These are phyloP conservation scores for Platerodrilus igneus DNA, from an alignment of 2,888 invertebrate species.

Conservation along the genomic window DNA sequence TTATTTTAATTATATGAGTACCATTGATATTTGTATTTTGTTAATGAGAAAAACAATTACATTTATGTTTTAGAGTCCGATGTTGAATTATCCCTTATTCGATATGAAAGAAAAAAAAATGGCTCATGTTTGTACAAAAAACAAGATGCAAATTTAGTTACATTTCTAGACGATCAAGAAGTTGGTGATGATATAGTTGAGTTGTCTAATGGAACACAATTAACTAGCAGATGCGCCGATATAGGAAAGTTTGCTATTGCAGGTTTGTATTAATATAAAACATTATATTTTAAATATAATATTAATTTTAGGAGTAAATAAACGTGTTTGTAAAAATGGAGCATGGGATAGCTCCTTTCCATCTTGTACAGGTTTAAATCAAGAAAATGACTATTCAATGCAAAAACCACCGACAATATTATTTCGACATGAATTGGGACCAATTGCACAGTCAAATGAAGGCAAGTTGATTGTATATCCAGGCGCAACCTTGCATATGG, in stretches of 20 bases:
- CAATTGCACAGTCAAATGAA: conserved; percentile 82
- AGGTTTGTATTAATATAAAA: conserved; percentile 31
- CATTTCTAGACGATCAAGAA: conserved; percentile 75
- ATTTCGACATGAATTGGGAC: conserved; percentile 75
- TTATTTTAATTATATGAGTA: not conserved
- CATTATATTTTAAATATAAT: not conserved
- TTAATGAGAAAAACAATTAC: not conserved
- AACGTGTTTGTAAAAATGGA: conserved; percentile 68
- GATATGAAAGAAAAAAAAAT: conserved; percentile 49
- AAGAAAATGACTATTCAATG: conserved; percentile 83
- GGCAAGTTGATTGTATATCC: conserved; percentile 82
- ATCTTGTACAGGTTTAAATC: conserved; percentile 74
- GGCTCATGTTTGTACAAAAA: conserved; percentile 73
- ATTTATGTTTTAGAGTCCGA: conserved; percentile 33
- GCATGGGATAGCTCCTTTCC: conserved; percentile 79
- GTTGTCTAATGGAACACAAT: conserved; percentile 64
- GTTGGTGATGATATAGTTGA: conserved; percentile 72
- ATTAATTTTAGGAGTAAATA: conserved; percentile 55
- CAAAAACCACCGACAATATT: conserved; percentile 81
- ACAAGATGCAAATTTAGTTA: conserved; percentile 73
- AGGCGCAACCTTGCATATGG: conserved; percentile 81
- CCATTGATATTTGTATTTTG: not conserved
- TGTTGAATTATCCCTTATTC: conserved; percentile 38
- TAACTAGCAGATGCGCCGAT: conserved; percentile 67
- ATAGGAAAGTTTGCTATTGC: conserved; percentile 82